Evolutionary conservation across 2,888 invertebrate species (phyloP).

Genomic region (Odontocerum albicorne): DNA sequence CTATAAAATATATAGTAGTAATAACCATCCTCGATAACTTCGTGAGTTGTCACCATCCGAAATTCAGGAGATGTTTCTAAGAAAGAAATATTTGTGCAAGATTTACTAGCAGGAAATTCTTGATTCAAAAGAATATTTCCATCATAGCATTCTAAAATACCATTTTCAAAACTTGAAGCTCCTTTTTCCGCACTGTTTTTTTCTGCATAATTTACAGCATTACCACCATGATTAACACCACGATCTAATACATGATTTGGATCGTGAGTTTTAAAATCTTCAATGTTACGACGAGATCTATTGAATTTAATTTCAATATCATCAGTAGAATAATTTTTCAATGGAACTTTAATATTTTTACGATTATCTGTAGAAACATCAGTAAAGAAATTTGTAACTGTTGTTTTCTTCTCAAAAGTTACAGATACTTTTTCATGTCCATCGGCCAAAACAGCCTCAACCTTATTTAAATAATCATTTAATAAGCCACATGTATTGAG

Average conservation of each 20-base stretch:
- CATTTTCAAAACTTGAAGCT: constrained; percentile 82
- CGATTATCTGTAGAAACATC: neutral
- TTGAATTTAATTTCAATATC: neutral
- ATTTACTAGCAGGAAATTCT: constrained; percentile 67
- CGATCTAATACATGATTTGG: constrained; percentile 62
- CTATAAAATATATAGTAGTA: constrained; percentile 90
- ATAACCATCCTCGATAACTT: constrained; percentile 76
- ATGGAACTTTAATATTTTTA: no score
- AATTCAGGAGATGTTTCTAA: constrained; percentile 67
- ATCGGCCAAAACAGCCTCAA: constrained; percentile 60
- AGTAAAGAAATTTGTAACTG: neutral
- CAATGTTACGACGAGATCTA: constrained; percentile 5
- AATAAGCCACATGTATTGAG: constrained; percentile 77
- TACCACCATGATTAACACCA: constrained; percentile 77
- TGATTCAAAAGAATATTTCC: constrained; percentile 74
- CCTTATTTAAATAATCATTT: constrained; percentile 67
- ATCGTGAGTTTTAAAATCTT: constrained; percentile 18
- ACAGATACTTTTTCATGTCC: constrained; percentile 60
- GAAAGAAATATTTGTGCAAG: constrained; percentile 70
- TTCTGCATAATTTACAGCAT: constrained; percentile 61
- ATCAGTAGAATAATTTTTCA: neutral
- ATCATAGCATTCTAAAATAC: constrained; percentile 73
- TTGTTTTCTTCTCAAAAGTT: constrained; percentile 41
- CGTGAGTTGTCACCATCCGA: constrained; percentile 67
- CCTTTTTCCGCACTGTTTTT: constrained; percentile 61